Evolutionary conservation across 2,113 vertebrate species (phyloP).

Genomic region (Egretta garzetta): DNA sequence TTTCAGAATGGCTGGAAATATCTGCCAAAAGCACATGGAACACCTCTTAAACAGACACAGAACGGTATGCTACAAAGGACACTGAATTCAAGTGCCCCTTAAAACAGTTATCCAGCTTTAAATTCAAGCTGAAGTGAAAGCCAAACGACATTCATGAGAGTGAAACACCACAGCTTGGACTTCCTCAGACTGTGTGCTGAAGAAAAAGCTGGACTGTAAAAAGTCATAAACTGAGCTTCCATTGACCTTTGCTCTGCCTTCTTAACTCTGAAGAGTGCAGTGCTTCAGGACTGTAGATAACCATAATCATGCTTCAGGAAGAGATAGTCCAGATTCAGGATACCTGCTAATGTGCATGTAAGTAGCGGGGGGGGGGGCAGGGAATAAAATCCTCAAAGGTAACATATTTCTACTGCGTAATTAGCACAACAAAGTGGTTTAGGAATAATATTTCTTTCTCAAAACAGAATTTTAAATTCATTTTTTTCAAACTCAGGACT

Average conservation of each 20-base stretch:
- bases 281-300: conserved; percentile 57
- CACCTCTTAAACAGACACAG: conserved; percentile 32
- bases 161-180: conserved; percentile 38
- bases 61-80: not conserved
- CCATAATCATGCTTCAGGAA: conserved; percentile 13
- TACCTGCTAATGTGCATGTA: not conserved
- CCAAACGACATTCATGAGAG: conserved; percentile 20
- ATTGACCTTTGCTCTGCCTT: conserved; percentile 66
- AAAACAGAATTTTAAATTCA: not conserved
- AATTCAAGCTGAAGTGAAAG: conserved; percentile 25
- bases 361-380: not conserved
- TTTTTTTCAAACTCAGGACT: not conserved
- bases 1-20: conserved; percentile 55
- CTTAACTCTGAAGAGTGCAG: conserved; percentile 62
- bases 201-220: conserved; percentile 24
- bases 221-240: conserved; percentile 34
- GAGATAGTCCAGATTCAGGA: conserved; percentile 54
- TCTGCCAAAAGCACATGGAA: conserved; percentile 49
- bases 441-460: not conserved
- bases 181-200: conserved; percentile 3
- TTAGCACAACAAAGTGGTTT: not conserved
- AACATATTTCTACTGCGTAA: not conserved
- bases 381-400: not conserved
- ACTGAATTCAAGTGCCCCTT: conserved; percentile 14
- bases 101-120: conserved; percentile 22